Percentiles rank a stretch among this genome's conserved stretches.
Evolutionary conservation across 1,140 invertebrate species (phyloP).

Genomic region (Oreohelix idahoensis): DNA sequence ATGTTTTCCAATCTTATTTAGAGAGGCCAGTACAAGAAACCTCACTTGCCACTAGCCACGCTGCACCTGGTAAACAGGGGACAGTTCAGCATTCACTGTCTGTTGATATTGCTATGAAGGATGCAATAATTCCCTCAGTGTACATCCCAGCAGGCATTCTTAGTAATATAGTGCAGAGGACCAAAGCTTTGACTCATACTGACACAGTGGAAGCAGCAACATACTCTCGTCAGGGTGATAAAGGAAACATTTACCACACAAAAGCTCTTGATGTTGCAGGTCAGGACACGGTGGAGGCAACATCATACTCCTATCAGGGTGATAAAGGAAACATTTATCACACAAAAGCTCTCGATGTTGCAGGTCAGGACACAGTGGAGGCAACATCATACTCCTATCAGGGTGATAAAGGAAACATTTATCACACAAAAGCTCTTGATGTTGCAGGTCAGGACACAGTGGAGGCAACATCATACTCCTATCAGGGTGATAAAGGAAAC

Average conservation of each 20-base stretch:
- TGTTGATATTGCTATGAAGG: background rate
- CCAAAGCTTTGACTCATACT: background rate
- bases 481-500: constrained; percentile 23
- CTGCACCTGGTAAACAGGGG: background rate
- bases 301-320: background rate
- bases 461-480: background rate
- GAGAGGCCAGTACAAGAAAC: background rate
- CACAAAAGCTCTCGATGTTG: constrained; percentile 31
- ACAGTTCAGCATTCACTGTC: background rate
- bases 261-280: constrained; percentile 29
- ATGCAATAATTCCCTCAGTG: background rate
- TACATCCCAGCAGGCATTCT: background rate
- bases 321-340: background rate
- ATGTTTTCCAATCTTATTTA: background rate
- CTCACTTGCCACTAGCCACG: background rate
- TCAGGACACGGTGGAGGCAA: background rate
- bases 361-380: constrained; percentile 20
- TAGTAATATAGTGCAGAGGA: background rate
- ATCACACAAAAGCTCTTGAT: constrained; percentile 33
- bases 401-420: constrained; percentile 36
- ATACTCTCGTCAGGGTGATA: constrained; percentile 4
- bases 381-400: background rate
- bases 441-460: constrained; percentile 29
- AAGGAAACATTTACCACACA: constrained; percentile 36
- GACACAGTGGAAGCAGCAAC: background rate